These are phyloP conservation scores for Scomber japonicus DNA, from an alignment of 2,113 vertebrate species.

Conservation along the genomic window DNA sequence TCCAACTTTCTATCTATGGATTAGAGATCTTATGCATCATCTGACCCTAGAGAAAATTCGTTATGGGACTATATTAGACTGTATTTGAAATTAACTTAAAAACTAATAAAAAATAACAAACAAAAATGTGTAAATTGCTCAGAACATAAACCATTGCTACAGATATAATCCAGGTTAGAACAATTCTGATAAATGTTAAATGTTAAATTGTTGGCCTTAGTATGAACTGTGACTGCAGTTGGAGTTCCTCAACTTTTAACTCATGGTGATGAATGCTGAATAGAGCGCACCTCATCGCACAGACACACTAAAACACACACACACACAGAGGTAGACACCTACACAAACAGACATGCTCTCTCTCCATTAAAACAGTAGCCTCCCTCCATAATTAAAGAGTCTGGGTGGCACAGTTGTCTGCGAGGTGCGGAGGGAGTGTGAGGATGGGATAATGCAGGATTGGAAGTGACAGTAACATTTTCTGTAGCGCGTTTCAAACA, in stretches of 20 bases:
- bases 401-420: slow-evolving; percentile 35
- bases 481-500: slow-evolving; percentile 64
- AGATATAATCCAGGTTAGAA: too few relatives aligned
- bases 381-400: slow-evolving; percentile 70
- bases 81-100: too few relatives aligned
- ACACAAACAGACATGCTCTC: slow-evolving; percentile 26
- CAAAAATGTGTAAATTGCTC: too few relatives aligned
- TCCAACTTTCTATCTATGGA: too few relatives aligned
- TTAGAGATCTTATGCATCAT: too few relatives aligned
- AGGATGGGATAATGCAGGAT: slow-evolving; percentile 59
- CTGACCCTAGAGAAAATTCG: too few relatives aligned
- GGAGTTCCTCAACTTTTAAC: background rate
- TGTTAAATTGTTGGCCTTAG: background rate
- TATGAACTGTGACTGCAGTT: background rate
- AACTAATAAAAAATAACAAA: too few relatives aligned
- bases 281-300: background rate
- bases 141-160: too few relatives aligned
- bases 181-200: too few relatives aligned
- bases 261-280: background rate
- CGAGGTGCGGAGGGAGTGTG: slow-evolving; percentile 46
- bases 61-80: too few relatives aligned
- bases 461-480: slow-evolving; percentile 77
- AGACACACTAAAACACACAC: background rate
- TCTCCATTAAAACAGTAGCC: slow-evolving; percentile 62
- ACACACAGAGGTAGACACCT: slow-evolving; percentile 5